Evolutionary conservation across 2,888 invertebrate species (phyloP), one percentile per base, ranked within the genome.

Genomic region (Xestoiulus laeticollis): DNA sequence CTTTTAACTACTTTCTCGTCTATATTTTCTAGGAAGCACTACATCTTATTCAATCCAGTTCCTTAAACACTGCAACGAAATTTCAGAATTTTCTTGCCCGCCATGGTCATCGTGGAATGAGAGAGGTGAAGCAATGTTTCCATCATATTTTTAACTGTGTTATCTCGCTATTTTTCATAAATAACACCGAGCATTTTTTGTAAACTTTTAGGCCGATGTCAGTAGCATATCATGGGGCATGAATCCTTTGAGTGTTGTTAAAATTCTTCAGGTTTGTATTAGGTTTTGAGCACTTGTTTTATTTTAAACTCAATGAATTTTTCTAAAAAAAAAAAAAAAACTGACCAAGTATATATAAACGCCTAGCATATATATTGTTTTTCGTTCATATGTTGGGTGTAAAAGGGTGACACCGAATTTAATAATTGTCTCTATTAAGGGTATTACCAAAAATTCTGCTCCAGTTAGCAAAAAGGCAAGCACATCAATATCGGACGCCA

Each of bases 161-260:
- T 22, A 10, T 12, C 5, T 22, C 26, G 68, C 26, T 68, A 68
- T 2, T 68, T 68, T n/a, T 0, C 4, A 53, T 19, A 68, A 22
- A 26, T 4, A 68, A 5, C 22, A 1, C 6, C 10, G n/a, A 48
- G 6, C 8, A 16, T 53, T 6, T 22, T 86, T 59, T 59, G 32
- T 30, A 12, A 10, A 14, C 19, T 53, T 85, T 30, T 91, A 96
- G 95, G 94, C 96, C 90, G 95, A 96, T 90, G 90, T 96, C 6
- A 91, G 92, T 6, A 93, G 94, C 0, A 93, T 94, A 89, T 94
- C 95, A 0, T 96, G 96, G 96, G 93, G 92, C 33, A 92, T 94
- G 89, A 93, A 94, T 30, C 94, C 95, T 0, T 93, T 93, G 86
- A 92, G 93, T 19, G 92, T 96, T 86, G 94, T 96, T 90, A 92